Evolutionary conservation across 2,113 vertebrate genomes (phyloP), one percentile per base, ranked within the genome.

Genomic region (Callaeas wilsoni): DNA sequence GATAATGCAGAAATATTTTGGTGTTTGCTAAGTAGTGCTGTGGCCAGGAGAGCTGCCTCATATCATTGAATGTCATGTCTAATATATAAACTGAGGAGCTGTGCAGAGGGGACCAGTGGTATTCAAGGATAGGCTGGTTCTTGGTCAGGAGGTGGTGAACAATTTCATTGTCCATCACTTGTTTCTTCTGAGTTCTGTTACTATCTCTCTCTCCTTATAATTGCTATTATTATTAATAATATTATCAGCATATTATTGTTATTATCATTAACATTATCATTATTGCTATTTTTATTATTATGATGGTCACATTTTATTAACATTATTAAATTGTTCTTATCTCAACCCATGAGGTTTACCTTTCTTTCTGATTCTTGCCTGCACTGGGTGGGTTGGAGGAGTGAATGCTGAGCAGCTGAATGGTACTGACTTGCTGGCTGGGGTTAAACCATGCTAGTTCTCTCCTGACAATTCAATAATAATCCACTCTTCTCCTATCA

Each of bases 51-150:
- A 69, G 21, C 30, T 62, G 22, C 7, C 26, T 21, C 17, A 9
- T 32, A 27, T 25, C 32, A 9, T 1, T 32, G 18, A 42, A 63
- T 83, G 26, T 35, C 10, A 13, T 19, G 3, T 27, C 12, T n/a
- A 23, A 7, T 49, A 23, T 42, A 33, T 29, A 37, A 63, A 77
- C 15, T 42, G 49, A 25, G 30, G 16, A 56, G 41, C 26, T 63
- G 10, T 33, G n/a, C 22, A 55, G 64, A 62, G 32, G 12, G 30
- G 10, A 46, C 14, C 30, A 49, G 49, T 37, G 49, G 17, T 49
- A 49, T 56, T 62, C 0, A 0, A 12, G 26, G 12, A 63, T 23
- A 35, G 9, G 4, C 41, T 56, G 8, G 6, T 42, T 83, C 20
- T 55, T 3, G 1, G 2, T 27, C 44, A 67, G 16, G 17, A 62